Evolutionary conservation across 1,140 invertebrate genomes (phyloP).

Genomic region (Notospermus geniculatus): DNA sequence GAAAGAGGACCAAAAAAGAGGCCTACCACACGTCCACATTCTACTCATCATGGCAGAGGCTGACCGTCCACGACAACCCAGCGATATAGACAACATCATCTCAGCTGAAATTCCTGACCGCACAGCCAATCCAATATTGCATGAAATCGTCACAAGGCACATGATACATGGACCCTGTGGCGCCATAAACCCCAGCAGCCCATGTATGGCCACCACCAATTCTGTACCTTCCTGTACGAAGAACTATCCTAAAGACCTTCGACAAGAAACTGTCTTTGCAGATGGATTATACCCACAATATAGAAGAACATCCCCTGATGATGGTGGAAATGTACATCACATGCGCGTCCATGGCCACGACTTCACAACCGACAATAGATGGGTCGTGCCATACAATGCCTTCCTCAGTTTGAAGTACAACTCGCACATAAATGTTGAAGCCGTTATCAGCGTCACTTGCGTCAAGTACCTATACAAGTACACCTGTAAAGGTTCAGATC

Average conservation of each 20-base stretch:
- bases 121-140: constrained; percentile 9
- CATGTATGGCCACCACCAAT: constrained; percentile 28
- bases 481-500: constrained; percentile 45
- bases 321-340: not conserved
- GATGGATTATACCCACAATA: not conserved
- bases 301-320: not conserved
- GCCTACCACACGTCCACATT: constrained; percentile 60
- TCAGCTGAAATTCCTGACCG: constrained; percentile 18
- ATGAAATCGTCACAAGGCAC: constrained; percentile 13
- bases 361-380: constrained; percentile 5
- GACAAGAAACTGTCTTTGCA: not conserved
- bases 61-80: constrained; percentile 10
- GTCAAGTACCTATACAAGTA: constrained; percentile 45
- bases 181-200: constrained; percentile 9
- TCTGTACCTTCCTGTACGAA: not conserved
- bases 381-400: constrained; percentile 26
- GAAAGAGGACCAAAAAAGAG: constrained; percentile 61
- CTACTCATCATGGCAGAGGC: constrained; percentile 50
- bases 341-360: not conserved
- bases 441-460: constrained; percentile 2
- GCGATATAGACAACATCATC: constrained; percentile 16
- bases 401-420: constrained; percentile 19
- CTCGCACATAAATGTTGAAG: constrained; percentile 26
- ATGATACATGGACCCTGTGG: constrained; percentile 30
- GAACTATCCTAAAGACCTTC: not conserved